Evolutionary conservation across 2,888 invertebrate genomes (phyloP).

Genomic region (Philereme vetulata): DNA sequence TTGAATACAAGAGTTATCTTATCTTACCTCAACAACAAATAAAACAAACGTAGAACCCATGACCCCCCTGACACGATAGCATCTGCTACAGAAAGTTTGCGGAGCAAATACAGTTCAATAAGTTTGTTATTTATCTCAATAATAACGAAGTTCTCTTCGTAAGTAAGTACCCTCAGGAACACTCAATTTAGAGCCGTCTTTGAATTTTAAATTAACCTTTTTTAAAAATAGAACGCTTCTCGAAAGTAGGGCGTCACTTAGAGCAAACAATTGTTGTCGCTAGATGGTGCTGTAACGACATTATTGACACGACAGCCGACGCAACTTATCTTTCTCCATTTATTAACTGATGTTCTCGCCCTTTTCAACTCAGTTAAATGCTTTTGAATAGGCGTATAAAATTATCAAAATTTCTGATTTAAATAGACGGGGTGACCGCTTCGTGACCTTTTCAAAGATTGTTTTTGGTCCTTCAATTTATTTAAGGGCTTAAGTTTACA

Average conservation of each 20-base stretch:
- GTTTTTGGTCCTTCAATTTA: slow-evolving; percentile 28
- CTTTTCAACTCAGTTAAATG: slow-evolving; percentile 29
- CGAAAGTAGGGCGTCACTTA: slow-evolving; percentile 42
- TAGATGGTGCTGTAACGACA: slow-evolving; percentile 46
- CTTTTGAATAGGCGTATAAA: slow-evolving; percentile 21
- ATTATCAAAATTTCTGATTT: slow-evolving; percentile 25
- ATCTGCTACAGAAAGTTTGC: slow-evolving; percentile 23
- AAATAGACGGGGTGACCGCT: slow-evolving; percentile 22
- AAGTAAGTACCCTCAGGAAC: slow-evolving; percentile 17
- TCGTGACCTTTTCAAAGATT: slow-evolving; percentile 28
- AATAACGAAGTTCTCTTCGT: slow-evolving; percentile 26
- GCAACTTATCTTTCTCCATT: slow-evolving; percentile 48
- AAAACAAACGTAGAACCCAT: slow-evolving; percentile 15
- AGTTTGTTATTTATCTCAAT: slow-evolving; percentile 21
- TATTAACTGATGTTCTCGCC: slow-evolving; percentile 45
- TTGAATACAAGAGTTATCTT: slow-evolving; percentile 1
- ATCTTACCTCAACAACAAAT: slow-evolving; percentile 8
- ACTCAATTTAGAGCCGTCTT: slow-evolving; percentile 28
- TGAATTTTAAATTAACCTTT: slow-evolving; percentile 41
- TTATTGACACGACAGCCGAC: slow-evolving; percentile 44
- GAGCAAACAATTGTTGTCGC: slow-evolving; percentile 45
- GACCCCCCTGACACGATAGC: slow-evolving; percentile 17
- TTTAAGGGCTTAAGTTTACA: slow-evolving; percentile 19
- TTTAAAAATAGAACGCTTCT: slow-evolving; percentile 41
- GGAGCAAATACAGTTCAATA: slow-evolving; percentile 12